Evolutionary conservation across 2,113 vertebrate genomes (phyloP).

Genomic region (Nannospalax galili): DNA sequence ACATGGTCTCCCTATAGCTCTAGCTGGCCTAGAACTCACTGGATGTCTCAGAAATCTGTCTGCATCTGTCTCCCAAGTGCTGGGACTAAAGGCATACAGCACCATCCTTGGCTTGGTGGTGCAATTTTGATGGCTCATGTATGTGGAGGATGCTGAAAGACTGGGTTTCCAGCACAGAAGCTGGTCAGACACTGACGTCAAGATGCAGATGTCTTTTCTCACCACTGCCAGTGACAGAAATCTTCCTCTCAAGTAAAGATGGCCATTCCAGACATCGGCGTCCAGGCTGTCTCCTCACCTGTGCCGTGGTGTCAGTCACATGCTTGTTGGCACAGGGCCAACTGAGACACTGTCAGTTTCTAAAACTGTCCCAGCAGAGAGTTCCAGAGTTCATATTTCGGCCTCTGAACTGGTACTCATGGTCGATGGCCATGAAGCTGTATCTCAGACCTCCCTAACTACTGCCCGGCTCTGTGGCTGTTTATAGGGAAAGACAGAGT

Average conservation of each 20-base stretch:
- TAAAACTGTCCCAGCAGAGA: neutral
- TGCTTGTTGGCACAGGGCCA: neutral
- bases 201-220: neutral
- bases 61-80: too few relatives aligned
- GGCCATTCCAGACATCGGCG: neutral
- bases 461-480: neutral
- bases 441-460: neutral
- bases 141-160: neutral
- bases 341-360: neutral
- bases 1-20: too few relatives aligned
- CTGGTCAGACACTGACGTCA: neutral
- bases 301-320: neutral
- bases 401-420: neutral
- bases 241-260: neutral
- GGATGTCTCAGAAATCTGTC: too few relatives aligned
- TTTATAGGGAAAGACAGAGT: neutral
- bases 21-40: too few relatives aligned
- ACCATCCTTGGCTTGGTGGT: neutral
- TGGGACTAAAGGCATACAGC: too few relatives aligned
- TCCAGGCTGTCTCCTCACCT: neutral
- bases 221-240: too few relatives aligned
- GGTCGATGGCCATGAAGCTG: neutral
- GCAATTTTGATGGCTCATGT: neutral
- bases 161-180: neutral
- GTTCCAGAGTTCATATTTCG: neutral